These are phyloP conservation scores for Drosophila grimshawi DNA, from an alignment of 1,140 invertebrate genomes.

Conservation along the genomic window DNA sequence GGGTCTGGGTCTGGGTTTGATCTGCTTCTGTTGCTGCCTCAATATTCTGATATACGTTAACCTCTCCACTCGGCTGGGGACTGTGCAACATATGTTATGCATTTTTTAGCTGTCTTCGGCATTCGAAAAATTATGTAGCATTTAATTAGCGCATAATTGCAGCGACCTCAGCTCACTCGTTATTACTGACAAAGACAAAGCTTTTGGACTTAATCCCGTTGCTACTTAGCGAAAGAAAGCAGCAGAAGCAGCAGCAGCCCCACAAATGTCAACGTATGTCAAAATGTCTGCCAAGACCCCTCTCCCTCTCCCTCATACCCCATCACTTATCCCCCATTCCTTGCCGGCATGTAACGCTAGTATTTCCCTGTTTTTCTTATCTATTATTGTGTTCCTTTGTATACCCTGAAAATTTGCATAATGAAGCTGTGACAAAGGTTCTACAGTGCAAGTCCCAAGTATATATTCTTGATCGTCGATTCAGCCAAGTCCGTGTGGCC, in stretches of 20 bases:
- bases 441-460: too few relatives aligned
- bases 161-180: slow-evolving; percentile 33
- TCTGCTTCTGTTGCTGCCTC: slow-evolving; percentile 1
- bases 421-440: too few relatives aligned
- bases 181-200: slow-evolving; percentile 19
- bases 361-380: slow-evolving; percentile 9
- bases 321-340: slow-evolving; percentile 22
- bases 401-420: not conserved
- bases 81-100: slow-evolving; percentile 80
- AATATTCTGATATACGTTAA: slow-evolving; percentile 10
- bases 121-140: slow-evolving; percentile 81
- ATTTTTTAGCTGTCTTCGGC: slow-evolving; percentile 80
- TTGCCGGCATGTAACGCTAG: not conserved
- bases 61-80: slow-evolving; percentile 30
- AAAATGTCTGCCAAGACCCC: slow-evolving; percentile 9
- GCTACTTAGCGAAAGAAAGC: slow-evolving; percentile 21
- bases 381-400: slow-evolving; percentile 17
- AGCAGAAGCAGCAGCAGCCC: not conserved
- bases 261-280: slow-evolving; percentile 31
- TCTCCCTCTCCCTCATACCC: not conserved
- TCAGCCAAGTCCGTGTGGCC: too few relatives aligned
- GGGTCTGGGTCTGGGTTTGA: slow-evolving; percentile 3
- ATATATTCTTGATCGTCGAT: too few relatives aligned
- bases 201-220: slow-evolving; percentile 22
- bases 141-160: slow-evolving; percentile 83